These are phyloP conservation scores for Whitmania pigra DNA, from an alignment of 1,140 invertebrate genomes.

Conservation along the genomic window DNA sequence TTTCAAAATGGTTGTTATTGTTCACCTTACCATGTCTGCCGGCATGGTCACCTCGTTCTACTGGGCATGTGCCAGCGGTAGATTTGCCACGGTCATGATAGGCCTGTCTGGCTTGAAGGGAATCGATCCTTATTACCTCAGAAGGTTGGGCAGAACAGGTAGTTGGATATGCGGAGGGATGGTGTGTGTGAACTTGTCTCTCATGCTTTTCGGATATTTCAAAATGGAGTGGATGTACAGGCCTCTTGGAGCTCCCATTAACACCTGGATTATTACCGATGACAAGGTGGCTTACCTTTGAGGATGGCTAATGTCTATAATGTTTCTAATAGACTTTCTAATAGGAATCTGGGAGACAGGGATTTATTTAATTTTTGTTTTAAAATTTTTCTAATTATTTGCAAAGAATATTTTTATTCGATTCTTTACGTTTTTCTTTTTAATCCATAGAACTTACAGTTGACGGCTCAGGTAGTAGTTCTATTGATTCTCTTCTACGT, in stretches of 20 bases:
- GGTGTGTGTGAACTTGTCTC: not conserved
- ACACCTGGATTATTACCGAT: conserved; percentile 1
- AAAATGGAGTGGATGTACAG: not conserved
- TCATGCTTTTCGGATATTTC: conserved; percentile 1
- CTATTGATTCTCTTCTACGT: no score
- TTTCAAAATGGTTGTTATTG: not conserved
- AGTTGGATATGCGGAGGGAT: not conserved
- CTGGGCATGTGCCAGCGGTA: not conserved
- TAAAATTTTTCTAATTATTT: no score
- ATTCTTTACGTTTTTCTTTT: no score
- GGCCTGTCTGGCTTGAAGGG: not conserved
- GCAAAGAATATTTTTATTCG: no score
- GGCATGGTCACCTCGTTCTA: not conserved
- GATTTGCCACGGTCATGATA: not conserved
- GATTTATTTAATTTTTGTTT: no score
- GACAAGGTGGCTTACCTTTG: not conserved
- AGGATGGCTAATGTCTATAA: no score
- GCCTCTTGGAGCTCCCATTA: not conserved
- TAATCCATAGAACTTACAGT: no score
- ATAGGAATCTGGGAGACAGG: no score
- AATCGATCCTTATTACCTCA: not conserved
- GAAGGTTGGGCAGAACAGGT: not conserved
- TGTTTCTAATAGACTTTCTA: no score
- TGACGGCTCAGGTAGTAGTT: no score
- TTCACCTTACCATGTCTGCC: not conserved